Evolutionary conservation across 2,113 vertebrate genomes (phyloP).

Genomic region (Vicugna pacos): DNA sequence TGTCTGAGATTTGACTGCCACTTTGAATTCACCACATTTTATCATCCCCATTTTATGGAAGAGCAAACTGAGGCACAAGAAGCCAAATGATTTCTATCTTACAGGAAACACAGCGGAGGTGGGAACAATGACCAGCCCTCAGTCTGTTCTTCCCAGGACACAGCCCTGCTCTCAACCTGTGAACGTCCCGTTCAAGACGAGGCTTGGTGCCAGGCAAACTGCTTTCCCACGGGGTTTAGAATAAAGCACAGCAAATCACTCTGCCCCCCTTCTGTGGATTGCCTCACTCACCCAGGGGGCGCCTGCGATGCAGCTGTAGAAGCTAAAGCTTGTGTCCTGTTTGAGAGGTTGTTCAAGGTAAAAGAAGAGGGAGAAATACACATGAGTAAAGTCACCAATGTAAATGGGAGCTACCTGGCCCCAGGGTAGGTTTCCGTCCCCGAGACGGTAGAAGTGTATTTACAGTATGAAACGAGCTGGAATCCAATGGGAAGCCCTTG

Average conservation of each 20-base stretch:
- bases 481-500: conserved; percentile 72
- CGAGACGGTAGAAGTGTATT: conserved; percentile 66
- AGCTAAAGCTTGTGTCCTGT: background rate
- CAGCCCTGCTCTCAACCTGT: background rate
- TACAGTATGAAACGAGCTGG: conserved; percentile 72
- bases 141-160: background rate
- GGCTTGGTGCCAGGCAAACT: conserved; percentile 10
- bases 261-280: background rate
- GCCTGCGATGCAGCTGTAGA: background rate
- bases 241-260: background rate
- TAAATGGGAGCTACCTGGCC: conserved; percentile 71
- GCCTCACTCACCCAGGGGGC: background rate
- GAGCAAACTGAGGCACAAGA: background rate
- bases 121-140: background rate
- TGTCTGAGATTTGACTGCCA: background rate
- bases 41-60: background rate
- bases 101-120: background rate
- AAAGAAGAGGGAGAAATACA: conserved; percentile 52
- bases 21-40: background rate
- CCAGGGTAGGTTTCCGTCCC: conserved; percentile 38
- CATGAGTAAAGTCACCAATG: conserved; percentile 57
- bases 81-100: background rate
- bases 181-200: background rate
- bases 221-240: background rate
- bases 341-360: conserved; percentile 66